A percentile compares a stretch with the other conserved stretches of the same genome.
phyloP scores from a whole-genome alignment of 2,888 invertebrate species.

The Hirudinaria manillensis region DNA sequence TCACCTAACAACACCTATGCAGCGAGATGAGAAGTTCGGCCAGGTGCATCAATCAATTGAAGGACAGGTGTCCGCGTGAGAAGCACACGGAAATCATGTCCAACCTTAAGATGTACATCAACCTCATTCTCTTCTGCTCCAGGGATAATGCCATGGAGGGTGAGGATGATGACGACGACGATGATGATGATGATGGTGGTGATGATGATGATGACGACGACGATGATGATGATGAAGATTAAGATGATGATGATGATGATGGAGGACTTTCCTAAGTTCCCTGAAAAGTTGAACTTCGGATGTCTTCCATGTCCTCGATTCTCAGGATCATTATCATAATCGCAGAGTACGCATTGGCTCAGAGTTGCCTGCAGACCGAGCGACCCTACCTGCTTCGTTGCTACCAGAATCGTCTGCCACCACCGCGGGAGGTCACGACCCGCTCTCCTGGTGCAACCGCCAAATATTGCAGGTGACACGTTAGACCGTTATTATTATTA shows the following conservation, averaged over 20 bases:
- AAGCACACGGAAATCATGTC: not conserved
- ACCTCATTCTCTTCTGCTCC: conserved; percentile 3
- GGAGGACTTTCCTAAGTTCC: not conserved
- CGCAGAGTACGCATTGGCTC: no score
- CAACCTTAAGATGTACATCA: not conserved
- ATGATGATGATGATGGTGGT: conserved; percentile 26
- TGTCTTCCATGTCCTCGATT: not conserved
- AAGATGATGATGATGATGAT: conserved; percentile 21
- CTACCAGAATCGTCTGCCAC: no score
- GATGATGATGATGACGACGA: conserved; percentile 17
- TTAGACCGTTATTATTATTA: no score
- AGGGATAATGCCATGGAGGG: conserved; percentile 3
- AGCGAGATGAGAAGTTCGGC: not conserved
- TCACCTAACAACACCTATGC: not conserved
- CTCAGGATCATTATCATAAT: not conserved
- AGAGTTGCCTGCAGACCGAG: no score
- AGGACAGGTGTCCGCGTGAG: not conserved
- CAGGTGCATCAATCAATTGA: not conserved
- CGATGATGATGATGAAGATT: conserved; percentile 4
- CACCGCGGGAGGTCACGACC: no score
- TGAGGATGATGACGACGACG: conserved; percentile 29
- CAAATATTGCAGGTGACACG: no score
- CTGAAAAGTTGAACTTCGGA: not conserved
- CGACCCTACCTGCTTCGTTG: no score
- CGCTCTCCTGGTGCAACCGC: no score